Evolutionary conservation across 2,888 invertebrate species (phyloP).

Genomic region (Rhagonycha lutea): DNA sequence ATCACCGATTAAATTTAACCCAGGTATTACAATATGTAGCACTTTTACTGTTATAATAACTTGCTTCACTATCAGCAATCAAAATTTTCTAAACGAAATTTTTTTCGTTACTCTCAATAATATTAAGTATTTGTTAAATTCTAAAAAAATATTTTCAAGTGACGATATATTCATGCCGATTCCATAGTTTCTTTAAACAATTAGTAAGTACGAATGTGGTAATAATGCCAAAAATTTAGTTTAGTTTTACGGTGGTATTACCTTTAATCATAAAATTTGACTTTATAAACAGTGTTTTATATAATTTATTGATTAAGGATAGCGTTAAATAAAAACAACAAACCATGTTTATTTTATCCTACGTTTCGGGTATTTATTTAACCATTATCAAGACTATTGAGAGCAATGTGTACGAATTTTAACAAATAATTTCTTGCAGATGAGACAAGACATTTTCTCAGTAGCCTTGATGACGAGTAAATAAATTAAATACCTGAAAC

Average conservation of each 20-base stretch:
- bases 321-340: no score
- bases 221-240: background rate
- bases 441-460: no score
- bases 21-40: background rate
- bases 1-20: background rate
- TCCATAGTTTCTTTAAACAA: background rate
- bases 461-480: no score
- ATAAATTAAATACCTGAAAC: no score
- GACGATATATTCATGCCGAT: background rate
- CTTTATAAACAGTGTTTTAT: no score
- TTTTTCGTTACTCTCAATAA: background rate
- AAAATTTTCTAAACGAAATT: background rate
- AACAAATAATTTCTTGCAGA: no score
- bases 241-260: background rate
- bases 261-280: background rate
- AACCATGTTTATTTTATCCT: no score
- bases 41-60: background rate
- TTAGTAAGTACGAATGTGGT: background rate
- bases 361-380: no score
- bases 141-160: background rate
- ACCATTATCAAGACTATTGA: no score
- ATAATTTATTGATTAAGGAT: no score
- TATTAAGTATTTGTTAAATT: background rate
- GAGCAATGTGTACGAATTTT: no score
- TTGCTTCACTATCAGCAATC: background rate